Conservation (phyloP, 2,797 vertebrate species). For the Peromyscus aztecus region DNA sequence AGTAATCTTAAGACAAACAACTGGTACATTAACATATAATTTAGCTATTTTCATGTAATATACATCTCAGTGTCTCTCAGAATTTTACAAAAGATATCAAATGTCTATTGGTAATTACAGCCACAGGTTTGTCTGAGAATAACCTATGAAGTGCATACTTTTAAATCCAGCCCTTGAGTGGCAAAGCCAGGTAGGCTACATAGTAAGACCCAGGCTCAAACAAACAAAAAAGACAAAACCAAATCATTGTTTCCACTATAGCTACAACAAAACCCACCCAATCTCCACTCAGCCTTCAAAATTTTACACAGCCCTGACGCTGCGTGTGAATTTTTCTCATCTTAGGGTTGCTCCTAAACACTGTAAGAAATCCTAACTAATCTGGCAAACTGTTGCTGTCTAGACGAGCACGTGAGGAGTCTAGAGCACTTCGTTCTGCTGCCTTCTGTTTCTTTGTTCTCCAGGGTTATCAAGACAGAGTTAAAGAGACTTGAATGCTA, state of each 20-base stretch:
- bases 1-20: conserved; percentile 20
- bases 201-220: background rate
- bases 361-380: conserved; percentile 4
- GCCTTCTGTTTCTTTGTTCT: conserved; percentile 37
- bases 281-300: background rate
- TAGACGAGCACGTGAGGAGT: background rate
- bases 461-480: background rate
- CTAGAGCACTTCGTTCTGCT: background rate
- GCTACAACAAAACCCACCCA: background rate
- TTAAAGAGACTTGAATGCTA: background rate
- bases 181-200: background rate
- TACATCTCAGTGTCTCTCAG: background rate
- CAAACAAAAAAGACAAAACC: background rate
- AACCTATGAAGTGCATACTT: background rate
- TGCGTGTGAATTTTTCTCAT: background rate
- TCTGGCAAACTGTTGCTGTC: background rate
- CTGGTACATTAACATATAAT: background rate
- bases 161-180: background rate
- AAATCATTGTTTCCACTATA: background rate
- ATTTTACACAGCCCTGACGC: background rate
- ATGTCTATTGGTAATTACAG: background rate
- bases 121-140: background rate
- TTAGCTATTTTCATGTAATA: background rate
- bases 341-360: background rate
- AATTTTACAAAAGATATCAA: conserved; percentile 65